These are phyloP conservation scores for Varanus salvator DNA, from an alignment of 2,113 vertebrate species.

Conservation along the genomic window DNA sequence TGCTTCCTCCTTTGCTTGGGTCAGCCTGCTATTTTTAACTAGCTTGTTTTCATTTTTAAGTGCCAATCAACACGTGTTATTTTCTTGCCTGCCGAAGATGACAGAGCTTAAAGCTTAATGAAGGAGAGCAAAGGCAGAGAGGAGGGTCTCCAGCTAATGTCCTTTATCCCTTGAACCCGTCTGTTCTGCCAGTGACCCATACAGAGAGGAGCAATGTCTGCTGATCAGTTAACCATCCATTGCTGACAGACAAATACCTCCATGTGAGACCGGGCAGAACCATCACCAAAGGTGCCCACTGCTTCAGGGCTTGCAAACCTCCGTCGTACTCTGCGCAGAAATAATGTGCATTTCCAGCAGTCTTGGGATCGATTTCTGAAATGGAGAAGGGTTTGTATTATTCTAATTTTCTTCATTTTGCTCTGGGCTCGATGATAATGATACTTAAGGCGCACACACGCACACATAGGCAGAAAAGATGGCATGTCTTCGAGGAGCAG, in stretches of 20 bases:
- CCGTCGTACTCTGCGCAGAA: background rate
- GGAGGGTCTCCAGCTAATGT: constrained; percentile 71
- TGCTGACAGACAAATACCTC: constrained; percentile 76
- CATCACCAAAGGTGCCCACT: constrained; percentile 51
- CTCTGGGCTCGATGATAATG: constrained; percentile 71
- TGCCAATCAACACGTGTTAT: constrained; percentile 40
- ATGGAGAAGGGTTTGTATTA: constrained; percentile 43
- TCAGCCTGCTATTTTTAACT: constrained; percentile 39
- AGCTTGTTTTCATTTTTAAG: constrained; percentile 54
- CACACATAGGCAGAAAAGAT: constrained; percentile 27
- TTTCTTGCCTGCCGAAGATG: constrained; percentile 51
- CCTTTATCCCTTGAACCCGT: constrained; percentile 75
- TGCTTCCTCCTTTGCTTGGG: background rate
- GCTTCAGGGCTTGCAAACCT: constrained; percentile 21
- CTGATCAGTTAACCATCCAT: constrained; percentile 67
- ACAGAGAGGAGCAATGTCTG: constrained; percentile 71
- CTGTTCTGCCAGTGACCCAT: constrained; percentile 80
- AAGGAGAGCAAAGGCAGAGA: constrained; percentile 62
- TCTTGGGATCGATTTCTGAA: constrained; percentile 47
- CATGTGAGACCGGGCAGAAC: constrained; percentile 53
- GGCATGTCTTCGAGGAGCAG: constrained; percentile 63
- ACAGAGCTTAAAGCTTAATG: constrained; percentile 56
- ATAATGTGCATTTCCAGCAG: background rate
- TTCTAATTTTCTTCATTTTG: constrained; percentile 21
- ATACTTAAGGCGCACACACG: constrained; percentile 54